These are phyloP conservation scores for Drosophila merina DNA, from an alignment of 2,888 invertebrate genomes.

Conservation along the genomic window DNA sequence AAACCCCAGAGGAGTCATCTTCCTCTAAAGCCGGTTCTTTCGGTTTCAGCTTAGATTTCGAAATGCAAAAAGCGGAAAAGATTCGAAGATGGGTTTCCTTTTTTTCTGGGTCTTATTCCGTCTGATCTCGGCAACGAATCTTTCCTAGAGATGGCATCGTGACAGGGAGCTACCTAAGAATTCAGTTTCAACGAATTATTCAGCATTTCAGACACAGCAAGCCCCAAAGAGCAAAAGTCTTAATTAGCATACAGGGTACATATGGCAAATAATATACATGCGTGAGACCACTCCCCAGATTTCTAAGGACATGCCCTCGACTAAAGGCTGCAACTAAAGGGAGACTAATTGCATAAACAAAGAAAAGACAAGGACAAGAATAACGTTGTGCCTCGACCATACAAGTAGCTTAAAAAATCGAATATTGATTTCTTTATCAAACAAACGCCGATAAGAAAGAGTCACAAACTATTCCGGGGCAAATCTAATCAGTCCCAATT, in stretches of 20 bases:
- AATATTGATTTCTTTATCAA: conserved; percentile 50
- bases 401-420: conserved; percentile 35
- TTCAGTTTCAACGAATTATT: background rate
- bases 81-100: conserved; percentile 64
- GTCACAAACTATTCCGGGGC: conserved; percentile 37
- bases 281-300: conserved; percentile 5
- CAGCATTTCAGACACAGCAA: conserved; percentile 4
- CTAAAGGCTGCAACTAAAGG: conserved; percentile 64
- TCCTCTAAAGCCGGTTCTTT: conserved; percentile 14
- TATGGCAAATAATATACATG: conserved; percentile 63
- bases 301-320: conserved; percentile 47
- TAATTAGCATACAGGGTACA: conserved; percentile 72
- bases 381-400: conserved; percentile 48
- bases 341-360: conserved; percentile 2
- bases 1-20: conserved; percentile 17
- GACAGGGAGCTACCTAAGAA: background rate
- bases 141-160: conserved; percentile 1
- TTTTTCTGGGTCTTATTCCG: conserved; percentile 22
- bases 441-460: conserved; percentile 50
- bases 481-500: conserved; percentile 70
- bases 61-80: conserved; percentile 75
- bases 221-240: conserved; percentile 46
- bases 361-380: conserved; percentile 9
- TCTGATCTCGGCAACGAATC: background rate
- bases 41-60: conserved; percentile 67